Base-by-base conservation (phyloP, 2,113 vertebrate genomes). In the Chauna torquata region DNA sequence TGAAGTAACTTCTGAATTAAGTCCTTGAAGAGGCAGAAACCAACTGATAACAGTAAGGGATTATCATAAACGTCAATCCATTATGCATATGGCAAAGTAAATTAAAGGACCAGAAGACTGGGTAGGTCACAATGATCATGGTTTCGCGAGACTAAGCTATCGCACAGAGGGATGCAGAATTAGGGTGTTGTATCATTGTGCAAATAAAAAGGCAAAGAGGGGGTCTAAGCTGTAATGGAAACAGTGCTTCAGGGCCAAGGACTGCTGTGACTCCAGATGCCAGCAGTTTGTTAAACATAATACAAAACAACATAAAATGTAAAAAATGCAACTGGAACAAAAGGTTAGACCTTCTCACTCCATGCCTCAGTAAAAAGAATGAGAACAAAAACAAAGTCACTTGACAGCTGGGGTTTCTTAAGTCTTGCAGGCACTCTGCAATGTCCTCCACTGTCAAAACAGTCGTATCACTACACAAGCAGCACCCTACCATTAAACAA, bases 261-360 rank as follows among this genome's bases (percentile, higher is more conserved):
- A 86, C 86, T 81, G 96, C 96, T 97, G 97, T 59, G 96, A 62
- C 81, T 96, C 70, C 96, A 97, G 97, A 96, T 97, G 96, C 92
- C 93, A 93, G 80, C 11, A 95, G 71, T 66, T 94, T n/a, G 45
- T 86, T 90, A 91, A 75, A 42, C 95, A 84, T 36, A 59, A 72
- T 83, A 76, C 68, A 90, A 54, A 92, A 25, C 94, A 71, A 90
- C 84, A 75, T 5, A 83, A 93, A 77, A 95, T 91, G 91, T 71
- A 32, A 94, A 96, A 90, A 92, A 97, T 96, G 93, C 88, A 79
- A 86, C 77, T 64, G 92, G 96, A 96, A 97, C 96, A 97, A 97
- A 97, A 97, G 97, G 95, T 97, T 95, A 97, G 85, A 71, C 79
- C 95, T 89, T 57, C 65, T 97, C 96, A 76, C 96, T 64, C 94